Percentiles rank a stretch among this genome's conserved stretches.
phyloP scores from a whole-genome alignment of 1,140 invertebrate genomes.

The Plutomurus gul region DNA sequence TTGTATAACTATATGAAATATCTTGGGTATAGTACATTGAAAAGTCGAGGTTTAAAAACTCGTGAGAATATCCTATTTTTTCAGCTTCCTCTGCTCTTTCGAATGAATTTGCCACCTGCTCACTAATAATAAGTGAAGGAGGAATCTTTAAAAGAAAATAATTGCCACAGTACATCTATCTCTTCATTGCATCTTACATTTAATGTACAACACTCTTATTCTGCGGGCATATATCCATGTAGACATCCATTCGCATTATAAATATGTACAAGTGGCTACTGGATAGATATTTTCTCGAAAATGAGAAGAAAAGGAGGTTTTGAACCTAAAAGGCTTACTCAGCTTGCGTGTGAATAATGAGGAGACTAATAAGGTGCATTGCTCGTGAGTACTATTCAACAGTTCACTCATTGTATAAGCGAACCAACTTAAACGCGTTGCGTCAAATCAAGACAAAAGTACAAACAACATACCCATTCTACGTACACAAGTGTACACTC shows the following conservation, averaged over 20 bases:
- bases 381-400: not conserved
- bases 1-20: not conserved
- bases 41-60: slow-evolving; percentile 11
- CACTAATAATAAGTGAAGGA: not conserved
- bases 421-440: not conserved
- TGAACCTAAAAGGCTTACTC: not conserved
- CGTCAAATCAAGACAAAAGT: slow-evolving; percentile 13
- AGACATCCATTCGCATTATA: too few relatives aligned
- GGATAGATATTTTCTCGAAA: not conserved
- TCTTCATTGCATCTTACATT: not conserved
- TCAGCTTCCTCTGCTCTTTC: not conserved
- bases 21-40: too few relatives aligned
- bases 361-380: slow-evolving; percentile 12
- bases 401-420: not conserved
- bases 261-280: not conserved
- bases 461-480: not conserved
- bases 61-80: slow-evolving; percentile 17
- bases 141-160: slow-evolving; percentile 15
- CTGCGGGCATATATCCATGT: not conserved
- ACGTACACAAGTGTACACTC: not conserved
- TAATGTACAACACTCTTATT: not conserved
- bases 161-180: slow-evolving; percentile 10
- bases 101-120: slow-evolving; percentile 15
- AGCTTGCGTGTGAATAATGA: slow-evolving; percentile 13
- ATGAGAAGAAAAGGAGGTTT: not conserved